phyloP scores from a whole-genome alignment of 1,140 invertebrate species.

The Planococcus citri region DNA sequence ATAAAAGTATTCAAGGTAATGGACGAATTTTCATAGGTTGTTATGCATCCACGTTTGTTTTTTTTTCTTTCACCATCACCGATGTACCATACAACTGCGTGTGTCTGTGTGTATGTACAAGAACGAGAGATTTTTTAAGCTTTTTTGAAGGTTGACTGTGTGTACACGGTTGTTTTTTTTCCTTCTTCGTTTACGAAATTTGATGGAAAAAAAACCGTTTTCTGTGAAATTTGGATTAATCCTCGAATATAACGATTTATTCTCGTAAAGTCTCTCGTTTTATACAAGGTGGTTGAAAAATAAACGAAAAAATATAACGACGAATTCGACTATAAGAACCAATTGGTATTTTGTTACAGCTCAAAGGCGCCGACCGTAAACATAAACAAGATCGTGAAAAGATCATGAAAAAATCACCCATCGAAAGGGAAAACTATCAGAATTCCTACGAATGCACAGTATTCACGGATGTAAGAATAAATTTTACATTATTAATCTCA shows the following conservation, averaged over 20 bases:
- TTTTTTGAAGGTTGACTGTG: neutral
- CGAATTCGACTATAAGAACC: too few relatives aligned
- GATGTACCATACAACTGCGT: too few relatives aligned
- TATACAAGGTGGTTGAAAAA: too few relatives aligned
- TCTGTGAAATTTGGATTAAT: neutral
- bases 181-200: too few relatives aligned
- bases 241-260: too few relatives aligned
- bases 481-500: neutral
- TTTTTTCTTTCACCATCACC: neutral
- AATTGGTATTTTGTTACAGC: conserved; percentile 51
- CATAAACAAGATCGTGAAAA: conserved; percentile 96
- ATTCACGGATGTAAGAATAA: conserved; percentile 64
- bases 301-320: too few relatives aligned
- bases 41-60: too few relatives aligned
- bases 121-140: neutral
- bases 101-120: neutral
- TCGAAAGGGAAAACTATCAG: conserved; percentile 88
- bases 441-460: conserved; percentile 92
- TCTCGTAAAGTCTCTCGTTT: too few relatives aligned
- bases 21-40: neutral
- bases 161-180: neutral
- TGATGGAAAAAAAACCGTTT: neutral
- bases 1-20: conserved; percentile 70
- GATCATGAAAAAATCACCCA: conserved; percentile 68
- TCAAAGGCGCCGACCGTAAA: conserved; percentile 93